phyloP scores from a whole-genome alignment of 1,140 invertebrate genomes.

The Drosophila navojoa region DNA sequence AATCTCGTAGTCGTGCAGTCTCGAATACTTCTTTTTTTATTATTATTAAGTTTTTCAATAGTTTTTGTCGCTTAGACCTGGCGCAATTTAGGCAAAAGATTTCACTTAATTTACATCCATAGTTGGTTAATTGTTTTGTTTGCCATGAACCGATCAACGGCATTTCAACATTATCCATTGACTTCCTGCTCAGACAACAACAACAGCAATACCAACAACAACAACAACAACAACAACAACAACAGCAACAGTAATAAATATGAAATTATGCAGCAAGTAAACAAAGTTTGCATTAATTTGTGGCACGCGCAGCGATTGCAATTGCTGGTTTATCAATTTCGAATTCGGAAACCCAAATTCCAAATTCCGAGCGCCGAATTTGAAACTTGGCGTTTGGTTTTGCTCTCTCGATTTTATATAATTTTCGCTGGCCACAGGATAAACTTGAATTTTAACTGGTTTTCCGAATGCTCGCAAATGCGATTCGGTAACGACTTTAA shows the following conservation, averaged over 20 bases:
- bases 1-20: no score
- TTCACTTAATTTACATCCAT: slow-evolving; percentile 63
- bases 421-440: slow-evolving; percentile 59
- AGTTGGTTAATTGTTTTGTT: slow-evolving; percentile 57
- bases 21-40: no score
- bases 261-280: neutral
- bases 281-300: slow-evolving; percentile 59
- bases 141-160: slow-evolving; percentile 19
- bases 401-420: slow-evolving; percentile 42
- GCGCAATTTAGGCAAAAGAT: slow-evolving; percentile 37
- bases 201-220: slow-evolving; percentile 15
- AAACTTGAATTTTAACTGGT: slow-evolving; percentile 72
- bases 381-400: neutral
- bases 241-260: slow-evolving; percentile 11
- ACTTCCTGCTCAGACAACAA: slow-evolving; percentile 17
- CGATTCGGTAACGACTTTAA: slow-evolving; percentile 36
- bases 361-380: neutral
- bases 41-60: no score
- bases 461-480: slow-evolving; percentile 27
- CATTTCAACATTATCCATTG: slow-evolving; percentile 34
- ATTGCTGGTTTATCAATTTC: slow-evolving; percentile 6
- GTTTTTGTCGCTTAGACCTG: slow-evolving; percentile 9
- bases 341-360: neutral
- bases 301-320: slow-evolving; percentile 40
- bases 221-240: slow-evolving; percentile 15